These are phyloP conservation scores for Desmophyllum pertusum DNA, from an alignment of 92 coral and sea anemone species.

Conservation along the genomic window DNA sequence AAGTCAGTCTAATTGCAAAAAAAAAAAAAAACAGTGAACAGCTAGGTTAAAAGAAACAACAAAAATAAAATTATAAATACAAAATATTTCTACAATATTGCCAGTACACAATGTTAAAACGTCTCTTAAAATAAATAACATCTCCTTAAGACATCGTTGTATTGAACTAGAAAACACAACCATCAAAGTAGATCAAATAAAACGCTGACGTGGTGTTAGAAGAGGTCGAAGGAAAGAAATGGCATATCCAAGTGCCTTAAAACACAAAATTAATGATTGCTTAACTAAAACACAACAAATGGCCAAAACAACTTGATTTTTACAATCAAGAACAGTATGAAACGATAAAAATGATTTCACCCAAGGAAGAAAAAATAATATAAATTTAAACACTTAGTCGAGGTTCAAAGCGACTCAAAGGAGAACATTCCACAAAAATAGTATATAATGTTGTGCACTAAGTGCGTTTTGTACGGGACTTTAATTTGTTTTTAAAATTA, in stretches of 20 bases:
- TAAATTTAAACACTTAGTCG: neutral
- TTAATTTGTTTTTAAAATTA: too few species aligned
- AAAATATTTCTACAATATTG: neutral
- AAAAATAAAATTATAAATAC: too few species aligned
- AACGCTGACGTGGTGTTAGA: neutral
- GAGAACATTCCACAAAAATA: neutral
- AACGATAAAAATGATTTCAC: neutral
- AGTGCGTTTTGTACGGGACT: neutral
- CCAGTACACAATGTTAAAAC: neutral
- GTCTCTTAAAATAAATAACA: too few species aligned
- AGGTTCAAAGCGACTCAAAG: neutral
- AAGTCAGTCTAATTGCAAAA: too few species aligned
- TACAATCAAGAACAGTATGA: neutral
- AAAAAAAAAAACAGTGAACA: neutral
- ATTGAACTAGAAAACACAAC: too few species aligned
- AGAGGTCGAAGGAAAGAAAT: neutral
- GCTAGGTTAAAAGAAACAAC: neutral
- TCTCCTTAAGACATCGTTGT: too few species aligned
- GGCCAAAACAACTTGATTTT: too few species aligned
- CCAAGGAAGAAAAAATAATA: too few species aligned
- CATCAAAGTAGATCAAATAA: neutral
- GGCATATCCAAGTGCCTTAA: neutral
- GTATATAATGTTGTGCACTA: neutral
- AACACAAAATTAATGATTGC: neutral
- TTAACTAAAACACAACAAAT: neutral